Percentiles rank a stretch among this genome's conserved stretches.
phyloP scores from a whole-genome alignment of 2,113 vertebrate genomes.

The Bos taurus region ARS-UCD2.0 NC_037343.1:5835501-5836000 shows the following conservation, averaged over 20 bases:
- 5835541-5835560: constrained; percentile 65
- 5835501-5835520: not conserved
- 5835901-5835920: not conserved
- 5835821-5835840: not conserved
- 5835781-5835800: not conserved
- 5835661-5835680: fast-evolving
- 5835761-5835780: not conserved
- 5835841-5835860: not conserved
- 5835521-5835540: not conserved
- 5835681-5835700: not conserved
- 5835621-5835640: not conserved
- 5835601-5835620: fast-evolving
- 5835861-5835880: not conserved
- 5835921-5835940: not conserved
- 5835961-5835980: not conserved
- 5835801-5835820: too few relatives aligned
- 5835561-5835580: constrained; percentile 55
- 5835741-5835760: constrained; percentile 64
- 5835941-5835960: not conserved
- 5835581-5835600: constrained; percentile 59
- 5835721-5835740: constrained; percentile 64
- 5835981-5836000: not conserved
- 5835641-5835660: fast-evolving
- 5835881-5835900: not conserved
- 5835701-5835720: not conserved